A percentile compares a stretch with the other conserved stretches of the same genome.
Conservation (phyloP, 1,140 invertebrate genomes). For the Drosophila triauraria region DNA sequence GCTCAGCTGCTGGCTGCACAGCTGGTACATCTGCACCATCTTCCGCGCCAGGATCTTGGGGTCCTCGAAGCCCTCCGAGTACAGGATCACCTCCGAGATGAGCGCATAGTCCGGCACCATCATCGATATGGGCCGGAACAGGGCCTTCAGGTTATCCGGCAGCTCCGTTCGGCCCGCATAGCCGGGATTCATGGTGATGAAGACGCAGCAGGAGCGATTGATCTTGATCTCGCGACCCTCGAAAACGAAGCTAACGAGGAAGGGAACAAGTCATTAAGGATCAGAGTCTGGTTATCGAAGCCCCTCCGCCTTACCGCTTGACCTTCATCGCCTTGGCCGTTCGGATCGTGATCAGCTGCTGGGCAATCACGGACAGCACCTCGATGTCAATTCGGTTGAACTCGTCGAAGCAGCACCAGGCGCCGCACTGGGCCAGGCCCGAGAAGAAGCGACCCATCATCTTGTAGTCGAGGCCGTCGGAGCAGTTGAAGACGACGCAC, state of each 20-base stretch:
- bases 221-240: slow-evolving; percentile 95
- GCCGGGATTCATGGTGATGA: slow-evolving; percentile 96
- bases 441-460: slow-evolving; percentile 96
- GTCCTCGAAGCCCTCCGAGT: slow-evolving; percentile 96
- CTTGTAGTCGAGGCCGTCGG: slow-evolving; percentile 92
- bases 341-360: slow-evolving; percentile 92
- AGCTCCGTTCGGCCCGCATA: slow-evolving; percentile 95
- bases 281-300: slow-evolving; percentile 32
- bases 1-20: slow-evolving; percentile 96
- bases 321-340: slow-evolving; percentile 90
- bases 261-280: neutral
- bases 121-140: slow-evolving; percentile 96
- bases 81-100: slow-evolving; percentile 96
- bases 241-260: slow-evolving; percentile 90
- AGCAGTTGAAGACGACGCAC: slow-evolving; percentile 96
- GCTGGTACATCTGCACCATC: slow-evolving; percentile 96
- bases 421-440: slow-evolving; percentile 93
- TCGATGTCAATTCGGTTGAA: slow-evolving; percentile 97
- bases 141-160: slow-evolving; percentile 93
- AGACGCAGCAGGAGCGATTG: slow-evolving; percentile 93
- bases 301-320: slow-evolving; percentile 86
- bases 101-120: slow-evolving; percentile 97
- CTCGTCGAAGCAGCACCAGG: slow-evolving; percentile 97
- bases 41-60: slow-evolving; percentile 94
- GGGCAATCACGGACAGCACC: slow-evolving; percentile 95